Evolutionary conservation across 1,140 invertebrate species (phyloP), one percentile per base, ranked within the genome.

Genomic region (Diachasma alloeum): DNA sequence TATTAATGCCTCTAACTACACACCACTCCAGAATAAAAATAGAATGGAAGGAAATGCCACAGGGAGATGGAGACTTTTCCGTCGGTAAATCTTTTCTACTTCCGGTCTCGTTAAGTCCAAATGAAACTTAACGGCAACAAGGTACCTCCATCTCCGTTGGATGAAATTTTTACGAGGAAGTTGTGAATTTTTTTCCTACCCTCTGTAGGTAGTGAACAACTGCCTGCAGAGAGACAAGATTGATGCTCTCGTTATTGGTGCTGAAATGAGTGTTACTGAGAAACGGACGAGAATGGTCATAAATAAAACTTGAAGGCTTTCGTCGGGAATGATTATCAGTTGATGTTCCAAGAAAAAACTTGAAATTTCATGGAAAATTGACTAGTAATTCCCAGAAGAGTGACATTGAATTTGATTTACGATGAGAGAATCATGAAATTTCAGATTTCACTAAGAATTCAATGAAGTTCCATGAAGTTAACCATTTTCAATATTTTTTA

Each of bases 71-170:
- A 63, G 24, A 63, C 22, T 63, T 10, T 15, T 24, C 22, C 59
- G 59, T 11, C 59, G 19, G 59, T 63, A 63, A 63, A 24, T 63
- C 59, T 63, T 19, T 26, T 63, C 59, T 63, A 24, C 22, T 63
- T 63, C 59, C 59, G 59, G 59, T 63, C 59, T 13, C 59, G 59
- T 63, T 63, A 63, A 63, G 26, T 68, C n/a, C 66, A 68, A 68
- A 68, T 68, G 66, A 68, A 37, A 68, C 66, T 68, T 68, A 39
- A 68, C 31, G 66, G 36, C 9, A 19, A 11, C 17, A 63, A 63
- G 22, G 24, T 15, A 63, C 19, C 24, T 63, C 59, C 59, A 63
- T 63, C 59, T 63, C 59, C 36, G 6, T 68, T 10, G 17, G 13
- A 37, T 68, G 36, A 68, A 68, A 68, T 68, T 68, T 68, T 68